Base-by-base conservation (phyloP, 1,140 invertebrate genomes). In the Chrysoperla carnea region DNA sequence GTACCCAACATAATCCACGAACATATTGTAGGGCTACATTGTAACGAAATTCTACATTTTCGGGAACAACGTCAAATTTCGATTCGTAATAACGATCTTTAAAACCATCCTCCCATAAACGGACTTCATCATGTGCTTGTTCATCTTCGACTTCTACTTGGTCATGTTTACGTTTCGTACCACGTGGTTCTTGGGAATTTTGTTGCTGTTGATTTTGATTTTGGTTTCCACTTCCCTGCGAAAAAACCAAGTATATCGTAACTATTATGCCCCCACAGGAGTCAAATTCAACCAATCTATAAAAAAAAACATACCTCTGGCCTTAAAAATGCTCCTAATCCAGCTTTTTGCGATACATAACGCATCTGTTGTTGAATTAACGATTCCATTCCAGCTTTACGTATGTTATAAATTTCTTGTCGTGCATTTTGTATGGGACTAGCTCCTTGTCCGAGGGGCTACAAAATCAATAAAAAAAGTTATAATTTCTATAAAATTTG, bases 81-180 rank as follows among this genome's bases (percentile, higher is more conserved):
- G 83, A 87, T 61, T 91, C 84, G 60, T 99, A 99, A 67, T 99
- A 99, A 17, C 87, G 70, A 59, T 96, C 88, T 64, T 98, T 99
- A 66, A 94, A 99, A 1, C 96, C 96, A 55, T 89, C 84, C 68
- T 98, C 93, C 85, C 90, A 96, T 6, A 99, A 67, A 41, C 91
- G 72, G 14, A 99, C 92, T 66, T 95, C 88, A 66, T 99, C 94
- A 48, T 84, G 76, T 8, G 76, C 72, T 56, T 89, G 81, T 42
- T 81, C 75, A 44, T 92, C 83, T 36, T 83, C 77, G 29, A 76
- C 72, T 12, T 53, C 48, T 4, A 55, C 50, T 14, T 62, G 52
- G 1, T 66, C 61, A 7, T 42, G 48, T 41, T 62, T 66, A 23
- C 73, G 65, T 57, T 78, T 76, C 6, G 54, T 15, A 5, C 60